Evolutionary conservation across 2,113 vertebrate genomes (phyloP).

Genomic region (Mungos mungo): DNA sequence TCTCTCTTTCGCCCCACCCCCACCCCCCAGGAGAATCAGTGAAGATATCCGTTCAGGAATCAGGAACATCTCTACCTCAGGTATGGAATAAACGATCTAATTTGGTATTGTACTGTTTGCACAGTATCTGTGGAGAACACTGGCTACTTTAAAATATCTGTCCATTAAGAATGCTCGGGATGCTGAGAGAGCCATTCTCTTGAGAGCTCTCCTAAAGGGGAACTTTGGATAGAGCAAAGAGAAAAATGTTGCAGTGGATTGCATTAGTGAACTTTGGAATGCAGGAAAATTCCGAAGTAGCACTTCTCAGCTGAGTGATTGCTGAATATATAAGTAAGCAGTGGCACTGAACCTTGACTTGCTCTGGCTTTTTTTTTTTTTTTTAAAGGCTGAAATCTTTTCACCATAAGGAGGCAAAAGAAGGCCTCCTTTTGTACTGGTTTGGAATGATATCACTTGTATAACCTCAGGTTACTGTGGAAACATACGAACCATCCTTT

Average conservation of each 20-base stretch:
- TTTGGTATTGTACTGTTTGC: background rate
- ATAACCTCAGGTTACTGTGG: background rate
- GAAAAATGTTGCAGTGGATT: background rate
- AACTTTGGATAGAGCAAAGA: background rate
- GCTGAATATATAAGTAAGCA: background rate
- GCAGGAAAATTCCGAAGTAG: background rate
- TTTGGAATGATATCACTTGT: background rate
- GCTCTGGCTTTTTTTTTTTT: background rate
- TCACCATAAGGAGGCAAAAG: background rate
- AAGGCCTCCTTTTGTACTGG: background rate
- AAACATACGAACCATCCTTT: background rate
- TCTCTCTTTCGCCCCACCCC: background rate
- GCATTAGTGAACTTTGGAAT: background rate
- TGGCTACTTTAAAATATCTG: background rate
- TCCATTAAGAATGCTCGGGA: background rate
- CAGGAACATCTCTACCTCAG: slow-evolving; percentile 57
- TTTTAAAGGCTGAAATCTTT: background rate
- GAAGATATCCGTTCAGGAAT: slow-evolving; percentile 83
- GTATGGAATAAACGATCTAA: slow-evolving; percentile 66
- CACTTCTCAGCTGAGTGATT: background rate
- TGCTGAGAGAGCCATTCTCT: background rate
- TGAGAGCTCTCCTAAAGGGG: background rate
- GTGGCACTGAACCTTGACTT: background rate
- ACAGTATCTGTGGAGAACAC: background rate
- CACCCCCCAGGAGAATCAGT: slow-evolving; percentile 66